Evolutionary conservation across 2,797 vertebrate genomes (phyloP).

Genomic region (Steatocranus sp.): DNA sequence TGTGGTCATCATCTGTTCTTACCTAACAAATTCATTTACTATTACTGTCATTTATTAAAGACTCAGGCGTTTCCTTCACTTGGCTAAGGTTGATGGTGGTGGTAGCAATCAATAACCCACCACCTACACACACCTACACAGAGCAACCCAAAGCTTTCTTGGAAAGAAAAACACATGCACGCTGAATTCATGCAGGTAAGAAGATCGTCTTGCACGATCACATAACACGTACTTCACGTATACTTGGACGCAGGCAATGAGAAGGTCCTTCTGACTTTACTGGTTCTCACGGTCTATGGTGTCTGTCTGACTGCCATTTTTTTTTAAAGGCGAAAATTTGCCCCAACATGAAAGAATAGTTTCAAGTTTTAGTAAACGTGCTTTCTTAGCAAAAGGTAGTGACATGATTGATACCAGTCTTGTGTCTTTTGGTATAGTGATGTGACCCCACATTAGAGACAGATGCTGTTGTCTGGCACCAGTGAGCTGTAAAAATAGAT

Average conservation of each 20-base stretch:
- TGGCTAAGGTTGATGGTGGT: slow-evolving; percentile 11
- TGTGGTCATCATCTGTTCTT: background rate
- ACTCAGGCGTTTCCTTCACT: slow-evolving; percentile 29
- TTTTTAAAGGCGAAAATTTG: background rate
- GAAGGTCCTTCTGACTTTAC: background rate
- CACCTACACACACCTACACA: background rate
- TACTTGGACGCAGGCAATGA: background rate
- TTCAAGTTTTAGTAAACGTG: background rate
- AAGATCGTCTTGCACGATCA: background rate
- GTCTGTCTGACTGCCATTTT: background rate
- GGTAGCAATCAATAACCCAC: slow-evolving; percentile 22
- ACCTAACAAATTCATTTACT: background rate
- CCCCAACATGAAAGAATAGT: background rate
- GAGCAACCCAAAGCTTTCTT: background rate
- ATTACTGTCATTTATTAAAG: slow-evolving; percentile 11
- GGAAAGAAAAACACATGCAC: background rate
- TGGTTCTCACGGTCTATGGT: background rate
- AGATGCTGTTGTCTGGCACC: background rate
- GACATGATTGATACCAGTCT: background rate
- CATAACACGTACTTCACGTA: too few species aligned
- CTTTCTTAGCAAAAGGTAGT: background rate
- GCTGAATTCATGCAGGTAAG: background rate
- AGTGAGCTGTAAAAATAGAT: background rate
- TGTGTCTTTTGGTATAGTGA: background rate
- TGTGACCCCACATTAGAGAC: background rate